A percentile compares a stretch with the other conserved stretches of the same genome.
Evolutionary conservation across 2,888 invertebrate genomes (phyloP).

Genomic region (Stomorhina lunata): DNA sequence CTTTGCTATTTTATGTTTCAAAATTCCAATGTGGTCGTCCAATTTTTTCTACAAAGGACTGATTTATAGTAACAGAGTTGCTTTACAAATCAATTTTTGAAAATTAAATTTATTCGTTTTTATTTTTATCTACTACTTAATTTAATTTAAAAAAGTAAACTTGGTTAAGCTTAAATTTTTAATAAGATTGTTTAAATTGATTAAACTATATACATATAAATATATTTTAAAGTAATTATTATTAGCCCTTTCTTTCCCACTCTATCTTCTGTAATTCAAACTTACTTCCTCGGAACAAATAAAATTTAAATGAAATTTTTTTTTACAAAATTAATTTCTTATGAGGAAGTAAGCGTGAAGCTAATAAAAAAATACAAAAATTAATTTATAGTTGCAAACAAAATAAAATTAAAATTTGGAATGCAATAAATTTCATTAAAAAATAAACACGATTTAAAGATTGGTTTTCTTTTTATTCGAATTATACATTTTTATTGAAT

Average conservation of each 20-base stretch:
- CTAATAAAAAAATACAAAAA: conserved; percentile 23
- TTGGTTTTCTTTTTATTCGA: neutral
- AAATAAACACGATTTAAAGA: no score
- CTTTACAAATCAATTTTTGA: conserved; percentile 19
- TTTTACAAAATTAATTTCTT: conserved; percentile 7
- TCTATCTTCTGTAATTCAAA: neutral
- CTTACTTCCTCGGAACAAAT: neutral
- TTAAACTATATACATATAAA: conserved; percentile 1
- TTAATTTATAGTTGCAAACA: conserved; percentile 25
- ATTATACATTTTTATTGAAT: neutral
- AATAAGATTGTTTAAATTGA: conserved; percentile 30
- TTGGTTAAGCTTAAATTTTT: conserved; percentile 34
- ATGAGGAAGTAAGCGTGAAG: neutral
- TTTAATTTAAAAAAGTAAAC: neutral
- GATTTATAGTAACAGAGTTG: conserved; percentile 33
- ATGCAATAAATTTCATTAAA: conserved; percentile 34
- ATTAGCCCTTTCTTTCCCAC: neutral
- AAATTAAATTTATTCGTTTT: conserved; percentile 11
- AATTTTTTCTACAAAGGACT: neutral
- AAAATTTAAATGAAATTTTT: conserved; percentile 26
- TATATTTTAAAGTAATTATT: neutral
- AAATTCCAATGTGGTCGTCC: conserved; percentile 16
- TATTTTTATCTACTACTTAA: neutral
- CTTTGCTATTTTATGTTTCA: conserved; percentile 6
- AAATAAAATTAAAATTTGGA: conserved; percentile 20